Conservation (phyloP, 1,140 invertebrate genomes). For the Antheraea pernyi region DNA sequence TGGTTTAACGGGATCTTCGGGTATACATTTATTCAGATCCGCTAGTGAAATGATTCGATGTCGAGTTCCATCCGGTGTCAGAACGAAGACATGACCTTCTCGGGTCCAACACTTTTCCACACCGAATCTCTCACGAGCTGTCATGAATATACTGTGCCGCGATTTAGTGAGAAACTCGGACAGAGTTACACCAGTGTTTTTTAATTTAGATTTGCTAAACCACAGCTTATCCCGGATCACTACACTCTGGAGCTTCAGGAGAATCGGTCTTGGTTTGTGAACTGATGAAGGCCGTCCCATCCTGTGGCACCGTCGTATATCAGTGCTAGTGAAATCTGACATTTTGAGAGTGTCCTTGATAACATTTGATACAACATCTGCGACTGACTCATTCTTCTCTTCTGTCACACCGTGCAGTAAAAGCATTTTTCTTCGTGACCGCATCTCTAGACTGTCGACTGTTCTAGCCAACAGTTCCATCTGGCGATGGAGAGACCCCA, state of each 20-base stretch:
- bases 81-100: neutral
- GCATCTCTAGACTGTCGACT: neutral
- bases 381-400: neutral
- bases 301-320: conserved; percentile 1
- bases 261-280: neutral
- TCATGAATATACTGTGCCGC: neutral
- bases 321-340: neutral
- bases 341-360: too few relatives aligned
- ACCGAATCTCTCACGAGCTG: neutral
- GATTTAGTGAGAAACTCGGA: too few relatives aligned
- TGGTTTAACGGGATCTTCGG: neutral
- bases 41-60: neutral
- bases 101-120: neutral
- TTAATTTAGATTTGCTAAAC: neutral
- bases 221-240: conserved; percentile 1
- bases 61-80: neutral
- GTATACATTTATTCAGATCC: neutral
- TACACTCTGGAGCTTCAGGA: neutral
- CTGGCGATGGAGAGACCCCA: neutral
- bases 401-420: neutral
- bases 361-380: too few relatives aligned
- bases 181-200: too few relatives aligned
- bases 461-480: neutral
- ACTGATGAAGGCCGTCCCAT: neutral
- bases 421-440: neutral